Percentiles rank a stretch among this genome's conserved stretches.
phyloP scores from a whole-genome alignment of 2,113 vertebrate species.

The Anser brachyrhynchus region DNA sequence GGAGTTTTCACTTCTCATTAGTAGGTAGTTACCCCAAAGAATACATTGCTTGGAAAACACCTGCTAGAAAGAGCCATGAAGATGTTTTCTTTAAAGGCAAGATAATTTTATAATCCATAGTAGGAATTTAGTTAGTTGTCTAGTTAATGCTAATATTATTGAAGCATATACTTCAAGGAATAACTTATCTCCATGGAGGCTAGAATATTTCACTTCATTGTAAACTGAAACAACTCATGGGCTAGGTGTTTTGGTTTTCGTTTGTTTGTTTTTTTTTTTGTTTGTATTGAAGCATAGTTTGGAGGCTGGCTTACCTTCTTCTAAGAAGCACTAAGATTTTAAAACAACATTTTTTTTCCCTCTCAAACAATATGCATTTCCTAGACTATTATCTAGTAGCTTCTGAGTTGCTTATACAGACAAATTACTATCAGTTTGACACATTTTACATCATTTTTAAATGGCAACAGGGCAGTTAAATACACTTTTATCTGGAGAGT shows the following conservation, averaged over 20 bases:
- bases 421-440: neutral
- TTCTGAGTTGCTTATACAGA: neutral
- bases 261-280: too few relatives aligned
- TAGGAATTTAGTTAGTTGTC: neutral
- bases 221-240: neutral
- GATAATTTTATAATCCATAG: neutral
- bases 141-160: neutral
- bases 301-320: neutral
- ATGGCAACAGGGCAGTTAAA: neutral
- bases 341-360: neutral
- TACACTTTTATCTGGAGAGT: neutral
- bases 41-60: neutral
- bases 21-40: neutral
- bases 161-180: neutral
- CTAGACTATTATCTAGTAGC: neutral
- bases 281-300: neutral
- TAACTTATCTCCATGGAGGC: neutral
- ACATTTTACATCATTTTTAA: neutral
- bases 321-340: neutral
- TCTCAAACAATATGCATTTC: neutral
- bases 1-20: neutral
- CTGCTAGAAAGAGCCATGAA: neutral
- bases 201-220: neutral
- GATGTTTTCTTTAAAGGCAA: neutral
- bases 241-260: neutral